Conservation (phyloP, 2,113 vertebrate species). For the Thalassoma bifasciatum region DNA sequence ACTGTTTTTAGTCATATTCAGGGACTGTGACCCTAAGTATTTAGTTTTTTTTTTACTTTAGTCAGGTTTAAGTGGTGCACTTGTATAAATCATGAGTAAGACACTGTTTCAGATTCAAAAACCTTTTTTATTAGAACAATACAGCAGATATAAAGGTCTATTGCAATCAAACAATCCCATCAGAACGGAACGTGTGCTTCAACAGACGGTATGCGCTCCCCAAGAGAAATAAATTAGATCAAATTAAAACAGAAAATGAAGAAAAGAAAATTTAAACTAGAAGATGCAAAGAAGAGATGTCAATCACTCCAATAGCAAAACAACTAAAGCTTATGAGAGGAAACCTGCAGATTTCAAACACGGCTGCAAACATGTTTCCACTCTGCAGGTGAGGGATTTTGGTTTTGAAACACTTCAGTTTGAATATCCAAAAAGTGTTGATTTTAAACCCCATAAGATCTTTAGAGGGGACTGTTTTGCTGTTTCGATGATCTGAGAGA, state of each 20-base stretch:
- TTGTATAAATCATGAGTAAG: not conserved
- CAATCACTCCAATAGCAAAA: conserved; percentile 4
- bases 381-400: conserved; percentile 46
- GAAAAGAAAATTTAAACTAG: not conserved
- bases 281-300: conserved; percentile 18
- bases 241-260: conserved; percentile 45
- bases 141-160: conserved; percentile 84
- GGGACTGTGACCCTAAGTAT: too few relatives aligned
- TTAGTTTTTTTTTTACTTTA: too few relatives aligned
- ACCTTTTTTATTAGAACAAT: conserved; percentile 81
- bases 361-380: conserved; percentile 13
- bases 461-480: not conserved
- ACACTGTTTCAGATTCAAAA: conserved; percentile 59
- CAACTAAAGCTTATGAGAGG: conserved; percentile 12
- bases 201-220: conserved; percentile 64
- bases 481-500: not conserved
- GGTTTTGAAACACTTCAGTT: conserved; percentile 31
- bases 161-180: conserved; percentile 78
- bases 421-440: not conserved
- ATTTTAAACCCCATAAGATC: not conserved
- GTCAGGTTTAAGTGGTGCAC: not conserved
- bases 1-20: too few relatives aligned
- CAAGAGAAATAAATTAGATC: conserved; percentile 74
- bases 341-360: conserved; percentile 26
- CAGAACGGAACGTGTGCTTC: conserved; percentile 71